phyloP scores from a whole-genome alignment of 2,113 vertebrate species.

The Elgaria multicarinata region DNA sequence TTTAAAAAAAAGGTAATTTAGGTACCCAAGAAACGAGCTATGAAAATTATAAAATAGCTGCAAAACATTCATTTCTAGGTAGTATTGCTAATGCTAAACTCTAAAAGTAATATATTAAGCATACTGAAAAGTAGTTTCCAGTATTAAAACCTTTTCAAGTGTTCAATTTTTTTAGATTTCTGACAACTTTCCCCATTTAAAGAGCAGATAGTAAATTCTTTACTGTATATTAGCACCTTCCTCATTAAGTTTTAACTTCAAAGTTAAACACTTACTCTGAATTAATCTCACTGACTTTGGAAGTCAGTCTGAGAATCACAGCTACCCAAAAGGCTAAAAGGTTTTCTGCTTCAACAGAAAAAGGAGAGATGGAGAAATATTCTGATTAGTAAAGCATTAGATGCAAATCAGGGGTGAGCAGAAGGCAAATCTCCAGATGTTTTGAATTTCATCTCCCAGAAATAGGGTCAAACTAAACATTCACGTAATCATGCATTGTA shows the following conservation, averaged over 20 bases:
- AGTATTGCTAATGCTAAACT: neutral
- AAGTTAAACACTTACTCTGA: neutral
- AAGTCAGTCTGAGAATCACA: neutral
- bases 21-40: neutral
- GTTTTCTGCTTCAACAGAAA: constrained; percentile 30
- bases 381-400: constrained; percentile 48
- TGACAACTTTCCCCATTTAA: neutral
- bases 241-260: constrained; percentile 29
- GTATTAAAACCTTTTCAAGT: constrained; percentile 26
- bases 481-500: no score
- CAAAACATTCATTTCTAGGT: constrained; percentile 20
- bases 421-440: no score
- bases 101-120: neutral
- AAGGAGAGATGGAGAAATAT: constrained; percentile 54
- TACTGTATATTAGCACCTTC: neutral
- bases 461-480: no score
- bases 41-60: neutral
- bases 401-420: neutral
- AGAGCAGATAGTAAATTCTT: neutral
- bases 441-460: no score
- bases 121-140: constrained; percentile 1
- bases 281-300: neutral
- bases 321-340: constrained; percentile 23
- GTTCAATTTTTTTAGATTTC: no score
- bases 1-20: neutral